Base-by-base conservation (phyloP, 2,113 vertebrate species). In the Grammomys surdaster region DNA sequence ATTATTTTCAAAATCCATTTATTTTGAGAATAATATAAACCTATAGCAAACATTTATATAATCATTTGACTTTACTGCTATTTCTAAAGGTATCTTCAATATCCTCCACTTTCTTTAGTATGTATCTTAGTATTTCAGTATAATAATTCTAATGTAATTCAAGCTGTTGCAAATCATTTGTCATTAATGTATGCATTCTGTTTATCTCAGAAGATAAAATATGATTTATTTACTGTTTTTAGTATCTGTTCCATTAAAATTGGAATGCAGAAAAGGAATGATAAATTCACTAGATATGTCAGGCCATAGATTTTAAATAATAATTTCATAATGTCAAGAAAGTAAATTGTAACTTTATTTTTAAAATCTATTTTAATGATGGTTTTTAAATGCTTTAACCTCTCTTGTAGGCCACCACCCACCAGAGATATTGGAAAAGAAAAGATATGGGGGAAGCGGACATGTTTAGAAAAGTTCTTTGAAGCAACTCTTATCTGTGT, bases 1-100 rank as follows among this genome's bases (percentile, higher is more conserved):
- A 94, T 88, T 95, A 95, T 95, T 94, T 95, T 88, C 48, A 93
- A 88, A 95, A 85, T 3, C 3, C 24, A 36, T 88, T 97, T 96
- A 78, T 70, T 91, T 31, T 36, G 7, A 14, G 13, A 26, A 85
- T 56, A 75, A 73, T 67, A 67, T 0, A 88, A 96, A 97, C 17
- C 19, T 75, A 69, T 48, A 76, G 26, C 46, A 43, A 95, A 46
- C 84, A 92, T 87, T 90, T 95, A 87, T 94, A 67, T 84, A 93
- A 94, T 86, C 28, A 86, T 80, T 70, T 65, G n/a, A 93, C 22
- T 90, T 43, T 0, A 51, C 7, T 67, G 16, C 5, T 56, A 3
- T 54, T 84, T 3, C 40, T 88, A 51, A 43, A 54, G 87, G 9
- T 69, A 46, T 7, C 9, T 93, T 80, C 24, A 70, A 78, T 80